These are phyloP conservation scores for Drosophila takahashii DNA, from an alignment of 1,140 invertebrate species.

Conservation along the genomic window DNA sequence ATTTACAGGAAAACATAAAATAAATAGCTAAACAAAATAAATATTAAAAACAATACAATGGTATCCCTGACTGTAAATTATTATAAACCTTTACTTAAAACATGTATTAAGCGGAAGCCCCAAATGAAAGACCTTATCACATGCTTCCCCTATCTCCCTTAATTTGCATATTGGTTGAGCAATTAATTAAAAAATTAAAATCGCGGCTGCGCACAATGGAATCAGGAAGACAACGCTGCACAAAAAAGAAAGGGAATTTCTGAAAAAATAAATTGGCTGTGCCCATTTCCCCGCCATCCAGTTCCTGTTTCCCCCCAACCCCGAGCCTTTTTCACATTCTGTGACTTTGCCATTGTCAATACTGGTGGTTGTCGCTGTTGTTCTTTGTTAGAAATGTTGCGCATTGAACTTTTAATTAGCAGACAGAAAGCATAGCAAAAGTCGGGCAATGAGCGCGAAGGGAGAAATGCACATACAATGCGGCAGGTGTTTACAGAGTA, in stretches of 20 bases:
- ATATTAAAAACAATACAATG: too few species aligned
- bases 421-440: slow-evolving; percentile 30
- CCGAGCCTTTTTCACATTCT: slow-evolving; percentile 21
- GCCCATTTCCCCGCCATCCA: slow-evolving; percentile 13
- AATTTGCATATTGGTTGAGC: slow-evolving; percentile 20
- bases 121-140: not conserved
- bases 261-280: slow-evolving; percentile 58
- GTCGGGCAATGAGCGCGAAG: slow-evolving; percentile 3
- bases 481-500: slow-evolving; percentile 30
- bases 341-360: slow-evolving; percentile 62
- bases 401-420: slow-evolving; percentile 76
- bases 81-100: not conserved
- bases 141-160: not conserved
- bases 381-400: slow-evolving; percentile 59
- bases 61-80: too few species aligned
- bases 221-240: slow-evolving; percentile 15
- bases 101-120: not conserved
- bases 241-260: slow-evolving; percentile 22
- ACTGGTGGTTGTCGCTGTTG: slow-evolving; percentile 21
- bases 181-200: slow-evolving; percentile 70
- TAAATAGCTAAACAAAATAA: too few species aligned
- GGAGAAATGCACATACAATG: not conserved
- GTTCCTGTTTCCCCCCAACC: slow-evolving; percentile 1
- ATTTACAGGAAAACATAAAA: too few species aligned
- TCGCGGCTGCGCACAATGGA: slow-evolving; percentile 45